Evolutionary conservation across 2,888 invertebrate genomes (phyloP), one percentile per base, ranked within the genome.

Genomic region (Meiosimyza decipiens): DNA sequence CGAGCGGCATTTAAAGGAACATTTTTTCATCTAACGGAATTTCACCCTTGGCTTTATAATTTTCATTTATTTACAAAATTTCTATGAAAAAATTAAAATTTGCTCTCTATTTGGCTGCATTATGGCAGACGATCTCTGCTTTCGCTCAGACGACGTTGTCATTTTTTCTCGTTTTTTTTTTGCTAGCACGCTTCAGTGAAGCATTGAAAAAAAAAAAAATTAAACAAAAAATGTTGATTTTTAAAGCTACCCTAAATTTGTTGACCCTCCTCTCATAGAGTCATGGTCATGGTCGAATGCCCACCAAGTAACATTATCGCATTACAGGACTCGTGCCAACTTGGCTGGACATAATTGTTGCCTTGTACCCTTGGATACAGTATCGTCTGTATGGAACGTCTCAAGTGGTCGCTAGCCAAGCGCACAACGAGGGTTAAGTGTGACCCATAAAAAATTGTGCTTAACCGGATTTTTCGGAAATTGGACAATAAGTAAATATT

Each of bases 121-220:
- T 40, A 40, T 64, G 28, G 15, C n/a, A 49, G 28, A 15, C 54
- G n/a, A 7, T 54, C 47, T 11, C 49, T 64, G 64, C 18, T 28
- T 64, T 15, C 49, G 47, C 47, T 16, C 62, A 12, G 11, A 40
- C 40, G 18, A 7, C 12, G 15, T 65, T 40, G 50, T 22, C 52
- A 54, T 22, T n/a, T 22, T 28, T 51, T 54, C 9, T 65, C 7
- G 3, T 9, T 18, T 16, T 15, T 28, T 40, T 65, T 28, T 66
- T 33, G 11, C 11, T 47, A 55, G 54, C 52, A 66, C 64, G 64
- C 64, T 64, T 64, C 64, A 64, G 64, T 64, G 49, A 64, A 28
- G 22, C 51, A 28, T 6, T 40, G 60, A n/a, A n/a, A 13, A 28
- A 60, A 60, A 22, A 60, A 12, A 1, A 22, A 49, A 47, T 6